Evolutionary conservation across 1,140 invertebrate genomes (phyloP).

Genomic region (Oppia nitens): DNA sequence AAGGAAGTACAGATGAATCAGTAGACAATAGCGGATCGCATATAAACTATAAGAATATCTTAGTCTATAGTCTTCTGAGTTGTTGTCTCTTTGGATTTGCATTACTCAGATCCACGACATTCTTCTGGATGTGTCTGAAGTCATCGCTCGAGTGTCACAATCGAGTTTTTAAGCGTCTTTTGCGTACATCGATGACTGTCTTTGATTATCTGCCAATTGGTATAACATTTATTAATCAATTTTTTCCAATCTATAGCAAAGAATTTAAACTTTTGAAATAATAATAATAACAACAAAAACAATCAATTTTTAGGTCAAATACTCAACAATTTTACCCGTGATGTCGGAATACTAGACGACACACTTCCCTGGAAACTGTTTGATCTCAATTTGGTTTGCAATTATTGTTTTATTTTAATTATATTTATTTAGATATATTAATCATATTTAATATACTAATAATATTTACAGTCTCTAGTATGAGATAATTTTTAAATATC

Average conservation of each 20-base stretch:
- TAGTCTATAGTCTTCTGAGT: constrained; percentile 27
- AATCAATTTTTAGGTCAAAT: constrained; percentile 20
- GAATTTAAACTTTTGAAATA: not conserved
- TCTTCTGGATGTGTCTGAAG: constrained; percentile 56
- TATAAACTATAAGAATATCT: not conserved
- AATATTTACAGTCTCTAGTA: too few relatives aligned
- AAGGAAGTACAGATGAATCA: not conserved
- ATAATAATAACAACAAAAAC: not conserved
- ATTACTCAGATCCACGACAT: constrained; percentile 41
- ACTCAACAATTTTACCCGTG: constrained; percentile 18
- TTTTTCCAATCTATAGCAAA: too few relatives aligned
- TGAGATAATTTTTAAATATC: too few relatives aligned
- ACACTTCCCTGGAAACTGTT: constrained; percentile 50
- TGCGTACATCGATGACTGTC: constrained; percentile 62
- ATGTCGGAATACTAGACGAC: constrained; percentile 18
- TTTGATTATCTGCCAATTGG: constrained; percentile 62
- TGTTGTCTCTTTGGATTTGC: constrained; percentile 27
- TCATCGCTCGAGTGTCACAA: constrained; percentile 64
- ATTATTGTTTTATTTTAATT: too few relatives aligned
- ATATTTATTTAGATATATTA: too few relatives aligned
- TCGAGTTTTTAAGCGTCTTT: constrained; percentile 58
- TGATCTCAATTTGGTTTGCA: constrained; percentile 52
- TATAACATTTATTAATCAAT: too few relatives aligned
- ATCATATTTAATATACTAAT: too few relatives aligned
- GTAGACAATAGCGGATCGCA: not conserved